Evolutionary conservation across 2,888 invertebrate genomes (phyloP).

Genomic region (Pasiphila rectangulata): DNA sequence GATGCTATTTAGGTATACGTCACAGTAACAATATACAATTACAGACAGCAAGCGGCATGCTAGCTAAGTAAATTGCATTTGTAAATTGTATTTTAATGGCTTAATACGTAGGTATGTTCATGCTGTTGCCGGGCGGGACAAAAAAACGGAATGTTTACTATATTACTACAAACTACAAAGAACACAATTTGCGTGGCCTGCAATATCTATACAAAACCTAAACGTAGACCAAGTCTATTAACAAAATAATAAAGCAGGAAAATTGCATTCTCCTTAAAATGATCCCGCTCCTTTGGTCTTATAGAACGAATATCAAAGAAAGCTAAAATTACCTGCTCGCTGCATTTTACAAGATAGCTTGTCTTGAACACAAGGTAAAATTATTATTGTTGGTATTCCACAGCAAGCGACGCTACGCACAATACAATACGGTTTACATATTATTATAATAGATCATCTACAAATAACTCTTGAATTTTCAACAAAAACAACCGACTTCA

Average conservation of each 20-base stretch:
- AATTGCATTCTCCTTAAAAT: conserved; percentile 2
- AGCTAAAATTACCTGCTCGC: conserved; percentile 10
- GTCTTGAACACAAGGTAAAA: conserved; percentile 19
- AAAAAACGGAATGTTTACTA: no score
- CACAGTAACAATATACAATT: no score
- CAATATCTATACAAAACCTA: background rate
- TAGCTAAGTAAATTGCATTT: conserved; percentile 3
- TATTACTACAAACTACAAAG: no score
- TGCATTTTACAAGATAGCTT: conserved; percentile 16
- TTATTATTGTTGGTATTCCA: background rate
- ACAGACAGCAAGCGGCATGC: no score
- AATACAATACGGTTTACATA: background rate
- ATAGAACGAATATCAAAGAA: conserved; percentile 7
- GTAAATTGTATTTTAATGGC: no score
- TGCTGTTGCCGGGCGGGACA: no score
- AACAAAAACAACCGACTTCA: no score
- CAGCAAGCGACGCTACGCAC: background rate
- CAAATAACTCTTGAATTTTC: background rate
- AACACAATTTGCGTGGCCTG: no score
- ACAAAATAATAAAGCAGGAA: conserved; percentile 6
- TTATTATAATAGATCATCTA: background rate
- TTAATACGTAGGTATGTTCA: no score
- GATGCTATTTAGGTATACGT: no score
- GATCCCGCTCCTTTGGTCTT: conserved; percentile 1
- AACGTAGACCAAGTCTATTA: background rate